Percentiles rank a stretch among this genome's conserved stretches.
Conservation (phyloP, 1,140 invertebrate genomes). For the Limonius californicus region DNA sequence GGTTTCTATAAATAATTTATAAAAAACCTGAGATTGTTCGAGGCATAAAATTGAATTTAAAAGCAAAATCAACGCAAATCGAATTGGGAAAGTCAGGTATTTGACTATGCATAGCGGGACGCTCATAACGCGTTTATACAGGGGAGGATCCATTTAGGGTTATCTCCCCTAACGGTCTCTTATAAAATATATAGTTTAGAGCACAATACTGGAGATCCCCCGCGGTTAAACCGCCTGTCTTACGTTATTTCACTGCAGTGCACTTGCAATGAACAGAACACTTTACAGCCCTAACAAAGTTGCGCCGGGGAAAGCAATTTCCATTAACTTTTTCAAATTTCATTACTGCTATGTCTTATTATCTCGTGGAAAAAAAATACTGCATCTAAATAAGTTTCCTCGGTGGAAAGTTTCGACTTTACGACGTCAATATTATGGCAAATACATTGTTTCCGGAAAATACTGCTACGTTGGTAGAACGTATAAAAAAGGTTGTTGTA, state of each 20-base stretch:
- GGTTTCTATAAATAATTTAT: neutral
- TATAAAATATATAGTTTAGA: constrained; percentile 29
- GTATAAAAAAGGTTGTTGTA: too few relatives aligned
- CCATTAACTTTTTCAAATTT: neutral
- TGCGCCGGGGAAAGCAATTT: neutral
- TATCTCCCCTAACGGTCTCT: constrained; percentile 25
- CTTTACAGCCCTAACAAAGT: constrained; percentile 9
- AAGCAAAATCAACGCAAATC: constrained; percentile 25
- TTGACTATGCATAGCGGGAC: constrained; percentile 26
- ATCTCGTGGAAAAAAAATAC: too few relatives aligned
- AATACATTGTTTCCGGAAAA: too few relatives aligned
- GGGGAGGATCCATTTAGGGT: constrained; percentile 25
- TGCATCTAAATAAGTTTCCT: too few relatives aligned
- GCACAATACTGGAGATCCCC: constrained; percentile 25
- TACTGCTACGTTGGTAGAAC: too few relatives aligned
- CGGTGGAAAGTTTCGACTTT: too few relatives aligned
- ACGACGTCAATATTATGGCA: too few relatives aligned
- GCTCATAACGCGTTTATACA: constrained; percentile 28
- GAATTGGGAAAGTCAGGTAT: constrained; percentile 26
- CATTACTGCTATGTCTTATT: neutral
- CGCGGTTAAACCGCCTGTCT: constrained; percentile 25
- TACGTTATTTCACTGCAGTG: constrained; percentile 12
- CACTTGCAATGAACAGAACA: constrained; percentile 19
- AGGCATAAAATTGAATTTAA: constrained; percentile 9
- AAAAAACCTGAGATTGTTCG: neutral